Evolutionary conservation across 1,140 invertebrate genomes (phyloP).

Genomic region (Spodoptera frugiperda): DNA sequence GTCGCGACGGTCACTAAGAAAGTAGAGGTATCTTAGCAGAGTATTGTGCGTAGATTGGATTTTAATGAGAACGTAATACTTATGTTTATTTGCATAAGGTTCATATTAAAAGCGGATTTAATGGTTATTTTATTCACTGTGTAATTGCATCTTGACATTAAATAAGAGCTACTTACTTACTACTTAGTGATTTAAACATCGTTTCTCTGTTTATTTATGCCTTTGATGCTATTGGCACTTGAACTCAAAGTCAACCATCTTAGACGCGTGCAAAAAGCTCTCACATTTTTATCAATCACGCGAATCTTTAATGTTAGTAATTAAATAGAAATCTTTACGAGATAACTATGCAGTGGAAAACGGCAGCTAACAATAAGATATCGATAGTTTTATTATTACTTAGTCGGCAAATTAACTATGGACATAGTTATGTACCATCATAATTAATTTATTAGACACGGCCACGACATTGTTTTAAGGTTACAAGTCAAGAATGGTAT

Average conservation of each 20-base stretch:
- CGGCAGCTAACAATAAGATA: not conserved
- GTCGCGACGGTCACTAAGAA: constrained; percentile 12
- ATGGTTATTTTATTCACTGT: too few relatives aligned
- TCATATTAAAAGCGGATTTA: too few relatives aligned
- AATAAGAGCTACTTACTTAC: too few relatives aligned
- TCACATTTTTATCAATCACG: not conserved
- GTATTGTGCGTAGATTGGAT: constrained; percentile 15
- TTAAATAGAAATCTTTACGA: constrained; percentile 6
- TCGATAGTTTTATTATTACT: not conserved
- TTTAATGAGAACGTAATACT: not conserved
- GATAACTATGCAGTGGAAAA: not conserved
- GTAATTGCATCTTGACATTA: too few relatives aligned
- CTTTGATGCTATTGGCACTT: too few relatives aligned
- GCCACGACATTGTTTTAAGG: constrained; percentile 14
- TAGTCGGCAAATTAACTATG: not conserved
- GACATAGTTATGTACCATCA: not conserved
- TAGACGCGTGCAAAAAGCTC: not conserved
- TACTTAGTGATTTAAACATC: too few relatives aligned
- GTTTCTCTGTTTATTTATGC: too few relatives aligned
- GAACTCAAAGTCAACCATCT: too few relatives aligned
- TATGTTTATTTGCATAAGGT: too few relatives aligned
- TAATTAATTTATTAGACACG: not conserved
- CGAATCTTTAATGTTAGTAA: not conserved
- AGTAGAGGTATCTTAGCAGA: not conserved
- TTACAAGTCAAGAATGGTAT: not conserved